Evolutionary conservation across 2,888 invertebrate species (phyloP).

Genomic region (Ectropis crepuscularia): DNA sequence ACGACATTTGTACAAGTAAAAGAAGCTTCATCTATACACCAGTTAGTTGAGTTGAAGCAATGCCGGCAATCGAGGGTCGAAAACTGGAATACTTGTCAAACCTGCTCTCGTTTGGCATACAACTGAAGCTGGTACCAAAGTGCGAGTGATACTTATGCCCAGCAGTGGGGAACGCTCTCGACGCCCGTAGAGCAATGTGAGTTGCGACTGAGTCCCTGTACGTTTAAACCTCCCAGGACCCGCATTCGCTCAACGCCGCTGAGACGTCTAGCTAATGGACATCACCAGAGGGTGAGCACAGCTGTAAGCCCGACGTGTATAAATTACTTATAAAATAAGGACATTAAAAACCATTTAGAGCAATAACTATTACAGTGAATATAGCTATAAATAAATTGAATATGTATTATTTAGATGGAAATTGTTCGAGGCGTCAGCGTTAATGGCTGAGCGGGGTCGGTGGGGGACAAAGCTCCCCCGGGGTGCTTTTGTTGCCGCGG

Average conservation of each 20-base stretch:
- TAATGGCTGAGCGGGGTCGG: slow-evolving; percentile 74
- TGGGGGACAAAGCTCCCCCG: slow-evolving; percentile 78
- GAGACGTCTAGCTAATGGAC: slow-evolving; percentile 78
- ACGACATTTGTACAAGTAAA: too few relatives aligned
- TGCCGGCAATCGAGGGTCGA: too few relatives aligned
- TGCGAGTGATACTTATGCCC: too few relatives aligned
- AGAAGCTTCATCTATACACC: too few relatives aligned
- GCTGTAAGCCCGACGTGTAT: slow-evolving; percentile 71
- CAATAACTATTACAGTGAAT: slow-evolving; percentile 74
- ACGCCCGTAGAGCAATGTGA: slow-evolving; percentile 18
- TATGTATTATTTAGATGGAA: slow-evolving; percentile 76
- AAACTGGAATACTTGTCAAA: too few relatives aligned
- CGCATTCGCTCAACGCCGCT: slow-evolving; percentile 71
- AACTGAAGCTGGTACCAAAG: too few relatives aligned
- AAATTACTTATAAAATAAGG: slow-evolving; percentile 80
- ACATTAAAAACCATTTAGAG: slow-evolving; percentile 83
- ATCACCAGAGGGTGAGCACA: slow-evolving; percentile 74
- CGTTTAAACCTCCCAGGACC: slow-evolving; percentile 56
- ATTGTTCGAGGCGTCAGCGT: slow-evolving; percentile 78
- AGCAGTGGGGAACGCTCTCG: too few relatives aligned
- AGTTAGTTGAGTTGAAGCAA: too few relatives aligned
- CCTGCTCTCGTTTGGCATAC: too few relatives aligned
- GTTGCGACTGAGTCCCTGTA: slow-evolving; percentile 36
- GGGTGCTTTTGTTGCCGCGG: slow-evolving; percentile 77
- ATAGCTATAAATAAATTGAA: slow-evolving; percentile 76